Conservation (phyloP, 1,140 invertebrate species). For the Drosophila kikkawai region DNA sequence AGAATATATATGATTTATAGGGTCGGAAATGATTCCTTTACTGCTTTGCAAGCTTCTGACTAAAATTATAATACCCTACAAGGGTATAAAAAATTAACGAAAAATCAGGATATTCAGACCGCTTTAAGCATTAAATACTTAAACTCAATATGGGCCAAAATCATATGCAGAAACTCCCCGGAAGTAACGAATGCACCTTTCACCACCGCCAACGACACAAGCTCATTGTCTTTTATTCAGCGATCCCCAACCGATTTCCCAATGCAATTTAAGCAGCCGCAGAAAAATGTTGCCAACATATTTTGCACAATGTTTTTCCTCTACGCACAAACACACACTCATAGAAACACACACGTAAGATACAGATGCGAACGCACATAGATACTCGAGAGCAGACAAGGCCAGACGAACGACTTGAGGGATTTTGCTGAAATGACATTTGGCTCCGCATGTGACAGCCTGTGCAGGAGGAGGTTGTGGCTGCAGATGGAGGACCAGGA, state of each 20-base stretch:
- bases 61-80: too few relatives aligned
- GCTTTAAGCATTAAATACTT: background rate
- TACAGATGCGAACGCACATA: slow-evolving; percentile 20
- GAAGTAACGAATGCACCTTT: background rate
- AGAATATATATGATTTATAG: too few relatives aligned
- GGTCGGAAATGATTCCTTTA: too few relatives aligned
- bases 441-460: slow-evolving; percentile 82
- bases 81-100: too few relatives aligned
- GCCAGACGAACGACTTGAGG: slow-evolving; percentile 81
- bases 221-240: slow-evolving; percentile 64
- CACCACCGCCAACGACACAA: slow-evolving; percentile 11
- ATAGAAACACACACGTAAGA: background rate
- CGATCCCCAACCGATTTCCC: slow-evolving; percentile 45
- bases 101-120: too few relatives aligned
- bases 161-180: background rate
- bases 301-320: slow-evolving; percentile 73
- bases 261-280: slow-evolving; percentile 74
- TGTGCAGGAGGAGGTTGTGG: slow-evolving; percentile 23
- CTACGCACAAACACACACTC: slow-evolving; percentile 28
- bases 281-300: slow-evolving; percentile 71
- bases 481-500: slow-evolving; percentile 15
- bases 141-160: background rate
- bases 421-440: slow-evolving; percentile 84
- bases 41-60: too few relatives aligned
- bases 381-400: slow-evolving; percentile 36